Percentiles rank a stretch among this genome's conserved stretches.
Conservation (phyloP, 2,888 invertebrate species). For the Pelosia muscerda region DNA sequence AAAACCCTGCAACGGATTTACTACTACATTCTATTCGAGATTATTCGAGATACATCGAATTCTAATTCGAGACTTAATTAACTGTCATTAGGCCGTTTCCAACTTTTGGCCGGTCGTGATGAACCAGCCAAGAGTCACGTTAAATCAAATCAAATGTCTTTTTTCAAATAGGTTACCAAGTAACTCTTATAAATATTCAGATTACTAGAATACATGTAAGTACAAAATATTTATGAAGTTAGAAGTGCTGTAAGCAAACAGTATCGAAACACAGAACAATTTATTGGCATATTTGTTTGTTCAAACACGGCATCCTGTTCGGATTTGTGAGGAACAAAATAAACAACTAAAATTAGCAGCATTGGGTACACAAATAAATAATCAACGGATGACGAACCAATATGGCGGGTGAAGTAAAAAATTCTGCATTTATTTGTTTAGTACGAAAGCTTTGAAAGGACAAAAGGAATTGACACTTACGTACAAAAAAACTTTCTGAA, state of each 20-base stretch:
- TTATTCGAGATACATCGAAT: too few relatives aligned
- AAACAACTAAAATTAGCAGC: constrained; percentile 32
- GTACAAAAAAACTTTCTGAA: not conserved
- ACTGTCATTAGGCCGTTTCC: too few relatives aligned
- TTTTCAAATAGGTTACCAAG: not conserved
- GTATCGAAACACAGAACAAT: not conserved
- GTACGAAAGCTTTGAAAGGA: not conserved
- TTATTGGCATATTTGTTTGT: constrained; percentile 31
- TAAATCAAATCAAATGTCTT: too few relatives aligned
- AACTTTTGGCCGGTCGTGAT: too few relatives aligned
- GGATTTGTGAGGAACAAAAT: constrained; percentile 34
- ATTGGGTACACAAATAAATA: constrained; percentile 35
- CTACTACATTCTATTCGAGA: too few relatives aligned
- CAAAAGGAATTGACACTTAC: not conserved
- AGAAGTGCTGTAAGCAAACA: not conserved
- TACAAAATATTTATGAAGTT: not conserved
- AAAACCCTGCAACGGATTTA: too few relatives aligned
- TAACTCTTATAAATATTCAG: not conserved
- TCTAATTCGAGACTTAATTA: too few relatives aligned
- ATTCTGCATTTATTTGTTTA: constrained; percentile 16
- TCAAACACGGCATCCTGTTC: constrained; percentile 31
- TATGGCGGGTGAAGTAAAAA: constrained; percentile 26
- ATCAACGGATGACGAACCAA: constrained; percentile 35
- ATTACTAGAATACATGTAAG: not conserved
- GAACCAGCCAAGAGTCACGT: too few relatives aligned